Base-by-base conservation (phyloP, 1,140 invertebrate genomes). In the Drosophila murphyi region DNA sequence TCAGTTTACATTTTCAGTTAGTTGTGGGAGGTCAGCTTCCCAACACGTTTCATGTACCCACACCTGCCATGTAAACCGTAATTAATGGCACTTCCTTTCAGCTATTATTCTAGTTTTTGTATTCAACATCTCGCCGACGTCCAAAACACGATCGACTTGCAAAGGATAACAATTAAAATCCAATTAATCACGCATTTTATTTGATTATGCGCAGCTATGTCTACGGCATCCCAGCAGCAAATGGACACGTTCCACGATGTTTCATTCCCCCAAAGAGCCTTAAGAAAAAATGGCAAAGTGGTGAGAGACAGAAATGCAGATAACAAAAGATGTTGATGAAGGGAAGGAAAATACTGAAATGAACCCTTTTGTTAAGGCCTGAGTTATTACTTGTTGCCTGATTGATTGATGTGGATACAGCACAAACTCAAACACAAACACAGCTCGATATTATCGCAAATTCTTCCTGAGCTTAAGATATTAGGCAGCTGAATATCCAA, bases 111-210 rank as follows among this genome's bases (percentile, higher is more conserved):
- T 72, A 82, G 71, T 86, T 81, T 76, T 67, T 56, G 55, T 63
- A 57, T 51, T 39, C 37, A 43, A 31, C 51, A 35, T 47, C 52
- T 39, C 56, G 54, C 48, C 68, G 51, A 57, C 67, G 39, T 52
- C 69, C 73, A 75, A 82, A 87, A 87, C 83, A 87, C 83, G 83
- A 83, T 83, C 78, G 72, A 72, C 83, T 87, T 68, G 76, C 76
- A 63, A 87, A 75, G 83, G 80, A 88, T 89, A 89, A 89, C 83
- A 88, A 88, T 88, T 89, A 88, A 88, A 88, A 88, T 88, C 85
- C 79, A 88, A 88, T 88, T 88, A 88, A 88, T 89, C 83, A 88
- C 80, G 83, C 83, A 89, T 89, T 89, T 88, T 88, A 88, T 88
- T 88, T 80, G 85, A 88, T 88, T 88, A 88, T 88, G 78, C 83